Evolutionary conservation across 2,113 vertebrate species (phyloP).

Genomic region (Oophaga pumilio): DNA sequence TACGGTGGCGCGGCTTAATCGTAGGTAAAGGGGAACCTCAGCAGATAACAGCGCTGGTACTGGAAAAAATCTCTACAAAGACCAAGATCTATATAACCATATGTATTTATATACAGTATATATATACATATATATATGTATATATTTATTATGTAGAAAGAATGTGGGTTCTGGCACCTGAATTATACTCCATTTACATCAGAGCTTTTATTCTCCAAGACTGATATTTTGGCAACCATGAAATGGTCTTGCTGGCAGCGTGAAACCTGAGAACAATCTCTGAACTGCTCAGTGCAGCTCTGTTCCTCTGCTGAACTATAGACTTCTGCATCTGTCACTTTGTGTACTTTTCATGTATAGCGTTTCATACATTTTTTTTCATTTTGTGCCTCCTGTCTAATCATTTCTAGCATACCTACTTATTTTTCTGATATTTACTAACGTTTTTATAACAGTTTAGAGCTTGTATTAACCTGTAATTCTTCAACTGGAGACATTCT

Average conservation of each 20-base stretch:
- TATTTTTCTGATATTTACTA: neutral
- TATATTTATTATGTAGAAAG: neutral
- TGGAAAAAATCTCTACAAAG: no score
- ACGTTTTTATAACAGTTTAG: neutral
- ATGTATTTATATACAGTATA: no score
- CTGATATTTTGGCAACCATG: neutral
- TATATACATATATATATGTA: neutral
- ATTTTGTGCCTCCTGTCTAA: neutral
- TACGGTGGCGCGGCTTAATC: no score
- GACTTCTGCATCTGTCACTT: conserved; percentile 2
- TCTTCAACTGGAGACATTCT: conserved; percentile 1
- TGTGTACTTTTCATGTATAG: conserved; percentile 4
- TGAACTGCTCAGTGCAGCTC: neutral
- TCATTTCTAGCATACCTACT: neutral
- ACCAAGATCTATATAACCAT: no score
- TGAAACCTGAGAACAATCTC: neutral
- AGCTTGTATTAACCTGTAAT: conserved; percentile 6
- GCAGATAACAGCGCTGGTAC: no score
- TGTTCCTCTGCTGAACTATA: neutral
- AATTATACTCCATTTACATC: neutral
- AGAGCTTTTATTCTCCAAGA: neutral
- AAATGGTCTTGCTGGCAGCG: neutral
- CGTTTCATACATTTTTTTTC: neutral
- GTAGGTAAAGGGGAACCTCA: no score
- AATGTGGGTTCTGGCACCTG: neutral